Base-by-base conservation (phyloP, 2,888 invertebrate genomes). In the Drosophila paucipuncta region DNA sequence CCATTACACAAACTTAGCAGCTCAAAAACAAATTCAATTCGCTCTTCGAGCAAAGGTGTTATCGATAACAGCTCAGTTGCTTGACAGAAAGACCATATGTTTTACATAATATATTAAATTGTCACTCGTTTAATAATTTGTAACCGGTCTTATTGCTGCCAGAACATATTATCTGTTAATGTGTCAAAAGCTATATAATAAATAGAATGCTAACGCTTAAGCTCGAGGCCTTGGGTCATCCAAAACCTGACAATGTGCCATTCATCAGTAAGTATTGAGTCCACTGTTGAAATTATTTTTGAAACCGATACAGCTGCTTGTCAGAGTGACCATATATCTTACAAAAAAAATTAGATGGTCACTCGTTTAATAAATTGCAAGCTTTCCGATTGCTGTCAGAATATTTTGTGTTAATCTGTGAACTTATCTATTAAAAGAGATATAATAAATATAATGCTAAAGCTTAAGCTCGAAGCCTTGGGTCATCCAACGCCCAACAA, bases 221-320 rank as follows among this genome's bases (percentile, higher is more conserved):
- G 93, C 93, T 98, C 33, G 94, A 95, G 85, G 97, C 97, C 9
- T 93, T 98, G 63, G 96, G 96, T 66, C 97, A 97, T 92, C 96
- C 96, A 52, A 95, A 96, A 74, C 95, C 96, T 60, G 95, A 96
- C 62, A 95, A 94, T 74, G 95, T 97, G 68, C 95, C 97, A 89
- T 94, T 95, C 58, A 95, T 96, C 90, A 96, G 97, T 97, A 94
- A 94, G 90, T 72, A 90, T 64, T 16, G 4, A 9, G 9, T 16
- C 7, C 16, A 47, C 7, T 9, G 22, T 16, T 47, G 22, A 47
- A 25, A 47, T 25, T 47, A 25, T 22, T 47, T 47, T 47, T 7
- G 47, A 47, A 25, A 16, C 25, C 16, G 16, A 47, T 16, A 47
- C 47, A 25, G 47, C 47, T 25, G 25, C 7, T 47, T 47, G 9